phyloP scores from a whole-genome alignment of 2,797 vertebrate genomes.

The Scleropages formosus region DNA sequence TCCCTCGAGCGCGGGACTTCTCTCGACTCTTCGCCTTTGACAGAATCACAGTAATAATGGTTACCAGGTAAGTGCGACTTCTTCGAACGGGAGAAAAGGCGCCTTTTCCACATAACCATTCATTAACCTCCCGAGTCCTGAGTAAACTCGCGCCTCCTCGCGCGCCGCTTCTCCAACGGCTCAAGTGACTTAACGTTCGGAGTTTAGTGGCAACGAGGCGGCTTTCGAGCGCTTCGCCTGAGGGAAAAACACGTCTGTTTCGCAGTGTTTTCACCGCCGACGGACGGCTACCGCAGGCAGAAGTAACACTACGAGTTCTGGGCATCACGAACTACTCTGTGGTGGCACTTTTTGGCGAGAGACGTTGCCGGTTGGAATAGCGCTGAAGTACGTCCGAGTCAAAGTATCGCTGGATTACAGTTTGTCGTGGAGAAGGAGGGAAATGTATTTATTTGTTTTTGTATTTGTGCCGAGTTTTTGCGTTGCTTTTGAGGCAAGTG shows the following conservation, averaged over 20 bases:
- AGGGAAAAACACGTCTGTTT: too few species aligned
- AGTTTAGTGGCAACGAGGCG: too few species aligned
- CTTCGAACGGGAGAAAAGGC: neutral
- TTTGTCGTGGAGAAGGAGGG: neutral
- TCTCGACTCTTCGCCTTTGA: conserved; percentile 1
- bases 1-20: neutral
- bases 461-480: neutral
- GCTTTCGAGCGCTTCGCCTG: too few species aligned
- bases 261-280: too few species aligned
- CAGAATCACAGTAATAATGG: conserved; percentile 17
- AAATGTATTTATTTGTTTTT: neutral
- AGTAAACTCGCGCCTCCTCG: neutral
- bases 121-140: neutral
- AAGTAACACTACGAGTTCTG: too few species aligned
- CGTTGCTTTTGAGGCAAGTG: neutral
- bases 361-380: too few species aligned
- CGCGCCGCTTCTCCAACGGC: too few species aligned
- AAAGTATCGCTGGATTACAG: neutral
- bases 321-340: too few species aligned
- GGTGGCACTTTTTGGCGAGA: too few species aligned
- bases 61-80: conserved; percentile 16
- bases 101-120: neutral
- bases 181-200: too few species aligned
- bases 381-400: neutral
- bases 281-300: too few species aligned